Percentiles rank a stretch among this genome's conserved stretches.
These are phyloP conservation scores for Tadarida brasiliensis DNA, from an alignment of 2,797 vertebrate species.

Conservation along the genomic window DNA sequence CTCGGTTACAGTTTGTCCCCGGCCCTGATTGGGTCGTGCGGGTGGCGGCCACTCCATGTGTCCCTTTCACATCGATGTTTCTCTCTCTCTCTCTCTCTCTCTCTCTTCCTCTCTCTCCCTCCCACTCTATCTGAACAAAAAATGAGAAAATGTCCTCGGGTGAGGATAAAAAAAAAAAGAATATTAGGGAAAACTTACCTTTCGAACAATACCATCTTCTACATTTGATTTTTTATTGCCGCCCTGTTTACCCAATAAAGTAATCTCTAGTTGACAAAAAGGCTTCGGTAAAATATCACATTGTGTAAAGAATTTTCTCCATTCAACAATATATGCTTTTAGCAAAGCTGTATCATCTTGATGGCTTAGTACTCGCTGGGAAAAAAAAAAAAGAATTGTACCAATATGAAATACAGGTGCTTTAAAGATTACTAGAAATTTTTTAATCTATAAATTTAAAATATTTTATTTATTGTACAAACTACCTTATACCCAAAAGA, in stretches of 20 bases:
- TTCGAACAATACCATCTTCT: conserved; percentile 98
- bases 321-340: conserved; percentile 98
- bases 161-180: no score
- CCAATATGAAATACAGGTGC: conserved; percentile 25
- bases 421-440: conserved; percentile 18
- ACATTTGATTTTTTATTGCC: conserved; percentile 98
- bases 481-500: background rate
- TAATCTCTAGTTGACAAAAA: conserved; percentile 98
- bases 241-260: conserved; percentile 94
- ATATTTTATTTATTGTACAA: conserved; percentile 13
- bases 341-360: conserved; percentile 97
- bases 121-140: no score
- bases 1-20: no score
- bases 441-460: conserved; percentile 37
- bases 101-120: no score
- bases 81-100: no score
- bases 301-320: conserved; percentile 99
- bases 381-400: conserved; percentile 67
- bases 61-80: no score
- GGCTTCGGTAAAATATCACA: conserved; percentile 98
- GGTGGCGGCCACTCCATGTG: no score
- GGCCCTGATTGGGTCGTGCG: no score
- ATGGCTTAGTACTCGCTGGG: conserved; percentile 96
- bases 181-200: conserved; percentile 89
- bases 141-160: no score